Base-by-base conservation (phyloP, 2,888 invertebrate species). In the Trichopria drosophilae region DNA sequence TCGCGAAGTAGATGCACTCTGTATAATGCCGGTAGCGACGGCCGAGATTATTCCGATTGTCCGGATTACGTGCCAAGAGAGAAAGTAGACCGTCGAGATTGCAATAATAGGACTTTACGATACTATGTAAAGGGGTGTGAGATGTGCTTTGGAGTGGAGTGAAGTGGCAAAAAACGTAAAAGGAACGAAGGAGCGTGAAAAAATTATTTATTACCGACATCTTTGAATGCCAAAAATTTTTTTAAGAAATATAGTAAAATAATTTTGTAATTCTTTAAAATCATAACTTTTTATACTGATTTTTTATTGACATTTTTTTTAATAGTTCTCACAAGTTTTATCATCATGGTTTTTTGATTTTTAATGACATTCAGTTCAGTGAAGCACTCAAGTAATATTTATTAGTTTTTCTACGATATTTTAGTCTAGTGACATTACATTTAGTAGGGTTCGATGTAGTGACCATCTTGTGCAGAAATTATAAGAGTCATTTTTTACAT, bases 11-110 rank as follows among this genome's bases (percentile, higher is more conserved):
- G n/a, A n/a, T n/a, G n/a, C n/a, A n/a, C n/a, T n/a, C n/a, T n/a
- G n/a, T n/a, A n/a, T n/a, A n/a, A n/a, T n/a, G n/a, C n/a, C n/a
- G n/a, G n/a, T n/a, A n/a, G n/a, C n/a, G n/a, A n/a, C n/a, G n/a
- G n/a, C n/a, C n/a, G 50, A 51, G 49, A 56, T 56, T 60, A 53
- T 53, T 51, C 37, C 42, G 28, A 41, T 39, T 44, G 35, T 34
- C 24, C 13, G 42, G 45, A 57, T 48, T 52, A 59, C 48, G 46
- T 48, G 51, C 28, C 40, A 23, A n/a, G n/a, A n/a, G n/a, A 51
- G 47, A 51, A 48, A 59, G 56, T 46, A 43, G 45, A 26, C 44
- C 52, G 52, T 39, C 43, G 43, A 49, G 49, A 52, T 55, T 43
- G 55, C 42, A 46, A 50, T 55, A 50, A 52, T 55, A 22, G 37